Evolutionary conservation across 2,888 invertebrate species (phyloP).

Genomic region (Chloroclysta siterata): DNA sequence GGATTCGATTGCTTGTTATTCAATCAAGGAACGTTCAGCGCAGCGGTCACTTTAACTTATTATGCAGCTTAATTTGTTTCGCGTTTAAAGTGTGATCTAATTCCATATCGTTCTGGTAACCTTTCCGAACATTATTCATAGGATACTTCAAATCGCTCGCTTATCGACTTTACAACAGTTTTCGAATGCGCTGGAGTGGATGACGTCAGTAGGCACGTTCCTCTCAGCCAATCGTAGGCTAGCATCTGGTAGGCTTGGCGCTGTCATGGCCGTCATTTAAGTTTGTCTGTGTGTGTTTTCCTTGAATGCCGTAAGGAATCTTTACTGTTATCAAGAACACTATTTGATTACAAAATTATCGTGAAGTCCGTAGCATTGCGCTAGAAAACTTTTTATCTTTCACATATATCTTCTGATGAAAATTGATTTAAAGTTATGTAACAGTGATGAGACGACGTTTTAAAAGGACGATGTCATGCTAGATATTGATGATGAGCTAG

Average conservation of each 20-base stretch:
- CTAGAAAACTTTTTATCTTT: neutral
- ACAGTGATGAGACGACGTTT: neutral
- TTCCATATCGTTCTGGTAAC: neutral
- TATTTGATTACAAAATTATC: neutral
- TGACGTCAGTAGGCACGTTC: conserved; percentile 74
- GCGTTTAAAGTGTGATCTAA: too few species aligned
- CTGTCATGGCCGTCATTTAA: conserved; percentile 64
- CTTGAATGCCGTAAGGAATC: conserved; percentile 40
- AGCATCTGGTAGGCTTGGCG: conserved; percentile 67
- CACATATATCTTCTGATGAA: neutral
- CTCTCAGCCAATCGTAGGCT: conserved; percentile 61
- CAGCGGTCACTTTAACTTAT: neutral
- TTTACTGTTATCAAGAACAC: conserved; percentile 1
- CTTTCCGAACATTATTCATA: neutral
- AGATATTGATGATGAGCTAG: too few species aligned
- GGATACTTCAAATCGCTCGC: conserved; percentile 51
- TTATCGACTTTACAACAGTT: conserved; percentile 47
- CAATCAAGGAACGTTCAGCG: neutral
- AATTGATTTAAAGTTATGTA: neutral
- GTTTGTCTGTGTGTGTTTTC: conserved; percentile 45
- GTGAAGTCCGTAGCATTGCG: neutral
- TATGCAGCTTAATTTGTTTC: neutral
- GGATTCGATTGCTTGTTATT: too few species aligned
- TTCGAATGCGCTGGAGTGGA: conserved; percentile 60
- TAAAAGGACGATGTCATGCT: neutral